phyloP scores from a whole-genome alignment of 1,140 invertebrate species.

The Drosophila tani region DNA sequence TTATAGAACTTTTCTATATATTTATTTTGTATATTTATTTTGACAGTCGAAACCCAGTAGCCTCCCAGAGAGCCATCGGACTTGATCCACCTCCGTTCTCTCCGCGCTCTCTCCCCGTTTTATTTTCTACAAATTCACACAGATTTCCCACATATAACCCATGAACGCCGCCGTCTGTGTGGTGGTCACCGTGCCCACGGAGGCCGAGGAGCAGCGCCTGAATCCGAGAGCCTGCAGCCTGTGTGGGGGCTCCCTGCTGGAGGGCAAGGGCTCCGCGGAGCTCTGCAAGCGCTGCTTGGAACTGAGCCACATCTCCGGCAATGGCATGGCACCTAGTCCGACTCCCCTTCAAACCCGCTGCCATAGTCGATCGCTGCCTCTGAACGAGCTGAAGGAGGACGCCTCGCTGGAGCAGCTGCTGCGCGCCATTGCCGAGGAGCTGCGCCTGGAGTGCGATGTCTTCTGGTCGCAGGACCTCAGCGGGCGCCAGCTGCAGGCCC shows the following conservation, averaged over 20 bases:
- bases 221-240: not conserved
- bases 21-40: no score
- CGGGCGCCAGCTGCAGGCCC: constrained; percentile 50
- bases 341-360: not conserved
- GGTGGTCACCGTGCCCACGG: constrained; percentile 65
- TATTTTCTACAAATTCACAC: not conserved
- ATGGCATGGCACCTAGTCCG: not conserved
- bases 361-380: not conserved
- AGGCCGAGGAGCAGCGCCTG: constrained; percentile 43
- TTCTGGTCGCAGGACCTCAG: constrained; percentile 60
- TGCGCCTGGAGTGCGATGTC: constrained; percentile 53
- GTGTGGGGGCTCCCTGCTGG: constrained; percentile 5
- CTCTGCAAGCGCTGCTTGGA: constrained; percentile 30
- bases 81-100: not conserved
- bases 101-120: no score
- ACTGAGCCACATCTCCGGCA: constrained; percentile 4
- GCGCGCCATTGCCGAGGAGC: constrained; percentile 37
- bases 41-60: constrained; percentile 4
- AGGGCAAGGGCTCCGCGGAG: not conserved
- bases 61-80: constrained; percentile 1
- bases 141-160: not conserved
- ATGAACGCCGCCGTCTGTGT: constrained; percentile 64
- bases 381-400: constrained; percentile 16
- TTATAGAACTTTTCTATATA: no score
- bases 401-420: constrained; percentile 53